phyloP scores from a whole-genome alignment of 2,888 invertebrate genomes.

The Conus canariensis region DNA sequence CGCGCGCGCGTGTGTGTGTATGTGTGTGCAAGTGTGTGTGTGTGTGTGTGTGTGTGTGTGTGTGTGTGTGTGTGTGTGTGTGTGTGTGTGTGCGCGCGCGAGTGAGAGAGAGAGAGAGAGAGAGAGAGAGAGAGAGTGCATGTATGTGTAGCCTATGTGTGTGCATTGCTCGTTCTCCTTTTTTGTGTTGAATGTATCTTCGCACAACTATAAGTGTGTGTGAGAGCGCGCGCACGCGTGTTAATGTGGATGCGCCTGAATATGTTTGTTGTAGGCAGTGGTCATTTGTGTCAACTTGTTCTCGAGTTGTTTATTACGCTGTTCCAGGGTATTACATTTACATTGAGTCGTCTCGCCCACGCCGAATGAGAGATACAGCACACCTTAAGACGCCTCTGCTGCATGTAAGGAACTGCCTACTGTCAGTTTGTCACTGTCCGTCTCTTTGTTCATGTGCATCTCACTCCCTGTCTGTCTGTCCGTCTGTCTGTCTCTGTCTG shows the following conservation, averaged over 20 bases:
- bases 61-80: background rate
- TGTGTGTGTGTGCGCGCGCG: background rate
- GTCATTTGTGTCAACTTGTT: background rate
- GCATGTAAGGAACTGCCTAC: slow-evolving; percentile 48
- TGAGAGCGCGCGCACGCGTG: background rate
- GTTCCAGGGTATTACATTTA: slow-evolving; percentile 61
- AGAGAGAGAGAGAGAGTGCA: background rate
- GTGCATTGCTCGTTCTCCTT: background rate
- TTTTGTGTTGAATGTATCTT: too few relatives aligned
- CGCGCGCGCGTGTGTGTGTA: background rate
- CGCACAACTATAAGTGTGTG: background rate
- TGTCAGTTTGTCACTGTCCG: background rate
- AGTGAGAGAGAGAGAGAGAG: background rate
- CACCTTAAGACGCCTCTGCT: slow-evolving; percentile 53
- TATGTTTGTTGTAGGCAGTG: background rate
- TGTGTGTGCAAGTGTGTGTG: background rate
- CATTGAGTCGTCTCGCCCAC: slow-evolving; percentile 63
- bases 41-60: slow-evolving; percentile 6
- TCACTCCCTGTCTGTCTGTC: background rate
- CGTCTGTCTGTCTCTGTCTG: background rate
- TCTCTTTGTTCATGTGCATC: background rate
- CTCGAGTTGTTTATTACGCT: background rate
- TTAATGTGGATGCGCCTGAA: background rate
- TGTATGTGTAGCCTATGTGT: background rate
- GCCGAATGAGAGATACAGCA: slow-evolving; percentile 52